Percentiles rank a stretch among this genome's conserved stretches.
These are phyloP conservation scores for Catostylus mosaicus DNA, from an alignment of 30 jellyfish, hydroid and myxozoan genomes.

Conservation along the genomic window DNA sequence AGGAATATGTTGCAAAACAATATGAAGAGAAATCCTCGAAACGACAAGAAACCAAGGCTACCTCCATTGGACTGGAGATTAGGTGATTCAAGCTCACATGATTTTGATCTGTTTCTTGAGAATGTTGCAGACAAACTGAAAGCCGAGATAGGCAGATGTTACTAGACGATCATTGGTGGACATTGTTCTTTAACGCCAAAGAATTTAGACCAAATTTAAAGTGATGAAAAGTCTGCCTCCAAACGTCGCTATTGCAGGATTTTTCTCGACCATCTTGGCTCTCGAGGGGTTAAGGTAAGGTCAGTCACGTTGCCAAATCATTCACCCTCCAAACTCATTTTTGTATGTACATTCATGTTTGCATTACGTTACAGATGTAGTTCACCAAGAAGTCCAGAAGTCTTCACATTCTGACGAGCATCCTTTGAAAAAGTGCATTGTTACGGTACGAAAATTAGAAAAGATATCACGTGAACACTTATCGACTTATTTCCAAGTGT, in stretches of 20 bases:
- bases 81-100: neutral
- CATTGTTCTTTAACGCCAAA: neutral
- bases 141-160: neutral
- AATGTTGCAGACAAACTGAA: conserved; percentile 27
- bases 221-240: neutral
- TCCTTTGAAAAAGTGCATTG: no score
- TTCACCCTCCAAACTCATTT: no score
- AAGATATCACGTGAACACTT: no score
- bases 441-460: no score
- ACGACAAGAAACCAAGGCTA: neutral
- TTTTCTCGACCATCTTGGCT: conserved; percentile 1
- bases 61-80: conserved; percentile 1
- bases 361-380: no score
- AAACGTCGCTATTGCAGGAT: neutral
- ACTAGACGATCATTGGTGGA: conserved; percentile 31
- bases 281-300: neutral
- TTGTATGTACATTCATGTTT: no score
- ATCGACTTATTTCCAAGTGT: no score
- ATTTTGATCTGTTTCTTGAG: conserved; percentile 15
- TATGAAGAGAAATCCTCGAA: neutral
- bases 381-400: no score
- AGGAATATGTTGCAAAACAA: neutral
- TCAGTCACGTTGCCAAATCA: no score
- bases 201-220: neutral
- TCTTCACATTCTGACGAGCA: no score